These are phyloP conservation scores for Apocrypta bakeri DNA, from an alignment of 1,140 invertebrate genomes.

Conservation along the genomic window DNA sequence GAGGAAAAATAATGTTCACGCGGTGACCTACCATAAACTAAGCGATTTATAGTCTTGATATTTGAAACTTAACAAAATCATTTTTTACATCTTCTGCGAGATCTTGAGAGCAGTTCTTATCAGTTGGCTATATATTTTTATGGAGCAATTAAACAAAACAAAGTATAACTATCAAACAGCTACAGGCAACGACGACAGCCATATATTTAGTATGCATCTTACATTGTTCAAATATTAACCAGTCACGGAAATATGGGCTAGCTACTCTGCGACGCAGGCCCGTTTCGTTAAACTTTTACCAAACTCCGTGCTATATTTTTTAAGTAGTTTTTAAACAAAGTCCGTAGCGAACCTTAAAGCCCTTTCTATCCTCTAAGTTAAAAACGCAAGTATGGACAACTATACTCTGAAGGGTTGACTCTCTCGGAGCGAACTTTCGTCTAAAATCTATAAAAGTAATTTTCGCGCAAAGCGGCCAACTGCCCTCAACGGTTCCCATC, in stretches of 20 bases:
- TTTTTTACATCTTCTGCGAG: no score
- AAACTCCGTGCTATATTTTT: neutral
- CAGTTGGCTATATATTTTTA: no score
- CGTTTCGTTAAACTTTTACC: neutral
- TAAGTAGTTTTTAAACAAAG: neutral
- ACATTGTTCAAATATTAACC: neutral
- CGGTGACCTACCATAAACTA: no score
- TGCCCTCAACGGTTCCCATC: neutral
- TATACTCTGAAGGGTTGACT: neutral
- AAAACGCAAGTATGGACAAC: neutral
- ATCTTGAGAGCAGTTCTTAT: no score
- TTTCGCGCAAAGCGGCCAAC: neutral
- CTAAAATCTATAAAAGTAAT: constrained; percentile 38
- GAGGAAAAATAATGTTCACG: no score
- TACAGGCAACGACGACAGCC: no score
- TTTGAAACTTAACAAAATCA: no score
- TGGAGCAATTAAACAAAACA: no score
- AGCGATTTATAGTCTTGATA: no score
- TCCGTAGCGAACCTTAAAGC: neutral
- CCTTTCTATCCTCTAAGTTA: neutral
- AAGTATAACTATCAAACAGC: no score
- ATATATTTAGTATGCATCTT: no score
- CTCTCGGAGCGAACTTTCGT: neutral
- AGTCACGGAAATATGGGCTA: neutral
- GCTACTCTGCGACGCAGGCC: no score